Evolutionary conservation across 2,113 vertebrate genomes (phyloP), one percentile per base, ranked within the genome.

Genomic region (Caracal caracal): DNA sequence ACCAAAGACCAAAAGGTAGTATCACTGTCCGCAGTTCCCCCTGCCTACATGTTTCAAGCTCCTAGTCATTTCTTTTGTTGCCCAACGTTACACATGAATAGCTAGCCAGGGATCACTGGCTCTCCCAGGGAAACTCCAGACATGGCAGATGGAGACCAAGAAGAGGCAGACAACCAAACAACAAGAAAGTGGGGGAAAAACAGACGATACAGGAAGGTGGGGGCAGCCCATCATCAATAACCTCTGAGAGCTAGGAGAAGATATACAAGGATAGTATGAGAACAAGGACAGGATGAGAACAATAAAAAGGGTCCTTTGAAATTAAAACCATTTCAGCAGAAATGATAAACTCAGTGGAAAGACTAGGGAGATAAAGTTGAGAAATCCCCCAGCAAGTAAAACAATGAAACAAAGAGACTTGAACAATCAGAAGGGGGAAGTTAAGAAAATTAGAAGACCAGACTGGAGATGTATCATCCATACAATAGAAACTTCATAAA

Each of bases 41-140:
- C 17, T 3, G 17, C n/a, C 17, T 47, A 33, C 26, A 30, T 5
- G 15, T 13, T 5, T 2, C 0, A 0, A 47, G 37, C 30, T 61
- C 76, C 56, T 3, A 35, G 17, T 10, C 35, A 37, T 24, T 37
- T 56, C 66, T 37, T 80, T n/a, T n/a, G 33, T 10, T 26, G 76
- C 76, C 22, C 47, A 65, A 8, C 30, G 22, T 35, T 47, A 51
- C 3, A 49, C 6, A 10, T 0, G 70, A 83, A 24, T 37, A 61
- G 53, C 20, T 53, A 65, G 37, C 53, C 59, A 63, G 51, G 53
- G 20, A 13, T 37, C 53, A 33, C 11, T 8, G 35, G 53, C 12
- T 40, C 28, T 84, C 33, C 19, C 3, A 13, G 33, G 12, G 8
- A 20, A 30, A 33, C 7, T 30, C 59, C 90, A 33, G n/a, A 90